Conservation (phyloP, 2,888 invertebrate genomes). For the Drosophila tanythrix region DNA sequence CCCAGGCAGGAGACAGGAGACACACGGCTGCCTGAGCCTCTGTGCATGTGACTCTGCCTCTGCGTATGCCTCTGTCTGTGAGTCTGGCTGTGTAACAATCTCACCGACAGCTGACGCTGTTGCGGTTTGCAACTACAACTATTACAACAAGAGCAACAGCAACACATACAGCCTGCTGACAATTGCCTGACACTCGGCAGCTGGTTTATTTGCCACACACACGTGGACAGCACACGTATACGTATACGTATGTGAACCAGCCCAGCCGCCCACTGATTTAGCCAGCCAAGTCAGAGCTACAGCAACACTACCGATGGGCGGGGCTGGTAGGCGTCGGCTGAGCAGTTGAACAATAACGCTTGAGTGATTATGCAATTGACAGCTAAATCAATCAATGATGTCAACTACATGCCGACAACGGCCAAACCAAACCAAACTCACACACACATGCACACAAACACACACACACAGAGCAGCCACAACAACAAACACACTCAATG, state of each 20-base stretch:
- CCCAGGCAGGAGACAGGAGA: slow-evolving; percentile 11
- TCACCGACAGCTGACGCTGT: slow-evolving; percentile 80
- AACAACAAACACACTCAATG: slow-evolving; percentile 49
- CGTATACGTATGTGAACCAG: slow-evolving; percentile 3
- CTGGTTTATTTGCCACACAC: slow-evolving; percentile 76
- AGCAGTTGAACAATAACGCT: slow-evolving; percentile 81
- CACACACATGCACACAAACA: slow-evolving; percentile 29
- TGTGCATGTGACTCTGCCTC: slow-evolving; percentile 26
- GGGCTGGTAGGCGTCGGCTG: slow-evolving; percentile 53
- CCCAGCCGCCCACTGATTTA: slow-evolving; percentile 38
- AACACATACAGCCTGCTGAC: slow-evolving; percentile 59
- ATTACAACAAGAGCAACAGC: slow-evolving; percentile 45
- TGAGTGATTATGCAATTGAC: slow-evolving; percentile 84
- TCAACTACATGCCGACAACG: slow-evolving; percentile 78
- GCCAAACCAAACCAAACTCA: slow-evolving; percentile 39
- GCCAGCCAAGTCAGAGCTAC: slow-evolving; percentile 54
- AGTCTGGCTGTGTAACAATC: slow-evolving; percentile 59
- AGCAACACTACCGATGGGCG: slow-evolving; percentile 21
- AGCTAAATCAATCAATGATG: slow-evolving; percentile 84
- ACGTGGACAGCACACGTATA: slow-evolving; percentile 53
- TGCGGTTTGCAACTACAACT: slow-evolving; percentile 76
- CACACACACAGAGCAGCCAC: slow-evolving; percentile 18
- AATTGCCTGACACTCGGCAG: slow-evolving; percentile 77
- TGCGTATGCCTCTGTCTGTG: not conserved
- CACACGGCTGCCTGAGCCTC: slow-evolving; percentile 12